Conservation (phyloP, 2,888 invertebrate genomes). For the Conistra vaccinii region DNA sequence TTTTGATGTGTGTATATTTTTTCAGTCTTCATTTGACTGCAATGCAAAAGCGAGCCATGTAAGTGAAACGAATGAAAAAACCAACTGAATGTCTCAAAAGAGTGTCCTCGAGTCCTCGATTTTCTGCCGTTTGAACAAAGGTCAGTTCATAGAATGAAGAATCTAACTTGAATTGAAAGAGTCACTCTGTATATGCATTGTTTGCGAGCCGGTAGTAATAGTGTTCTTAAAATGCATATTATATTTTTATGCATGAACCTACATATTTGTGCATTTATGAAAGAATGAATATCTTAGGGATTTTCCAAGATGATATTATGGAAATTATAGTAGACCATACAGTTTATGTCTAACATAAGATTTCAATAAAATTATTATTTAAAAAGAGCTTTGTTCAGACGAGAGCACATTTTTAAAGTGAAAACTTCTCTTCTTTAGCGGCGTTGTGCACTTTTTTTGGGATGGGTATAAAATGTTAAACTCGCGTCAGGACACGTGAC, state of each 20-base stretch:
- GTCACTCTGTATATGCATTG: slow-evolving; percentile 15
- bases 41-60: neutral
- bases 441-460: too few species aligned
- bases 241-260: slow-evolving; percentile 47
- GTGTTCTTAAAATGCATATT: slow-evolving; percentile 47
- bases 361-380: neutral
- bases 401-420: neutral
- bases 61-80: neutral
- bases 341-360: neutral
- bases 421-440: too few species aligned
- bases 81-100: neutral
- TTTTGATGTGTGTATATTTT: too few species aligned
- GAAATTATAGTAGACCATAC: slow-evolving; percentile 9
- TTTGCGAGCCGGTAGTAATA: slow-evolving; percentile 23
- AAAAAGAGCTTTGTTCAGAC: neutral
- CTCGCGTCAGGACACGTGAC: too few species aligned
- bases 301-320: slow-evolving; percentile 13
- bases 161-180: neutral
- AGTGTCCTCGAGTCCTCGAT: neutral
- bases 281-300: slow-evolving; percentile 31
- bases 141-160: neutral
- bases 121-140: slow-evolving; percentile 16
- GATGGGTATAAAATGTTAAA: too few species aligned
- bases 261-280: slow-evolving; percentile 43
- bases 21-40: neutral